These are phyloP conservation scores for Hemichromis elongatus DNA, from an alignment of 2,113 vertebrate species.

Conservation along the genomic window DNA sequence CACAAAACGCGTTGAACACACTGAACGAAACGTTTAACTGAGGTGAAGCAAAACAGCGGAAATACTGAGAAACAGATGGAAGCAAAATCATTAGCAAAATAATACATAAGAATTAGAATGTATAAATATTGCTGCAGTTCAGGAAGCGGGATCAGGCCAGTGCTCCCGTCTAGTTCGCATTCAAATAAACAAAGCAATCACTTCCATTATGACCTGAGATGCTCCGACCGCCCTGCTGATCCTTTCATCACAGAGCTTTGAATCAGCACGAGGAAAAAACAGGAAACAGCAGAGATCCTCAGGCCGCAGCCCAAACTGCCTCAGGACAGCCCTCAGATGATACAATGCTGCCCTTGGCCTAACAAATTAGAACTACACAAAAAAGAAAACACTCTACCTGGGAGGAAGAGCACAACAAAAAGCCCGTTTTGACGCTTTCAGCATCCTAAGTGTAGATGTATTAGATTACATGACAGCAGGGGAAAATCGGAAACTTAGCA, in stretches of 20 bases:
- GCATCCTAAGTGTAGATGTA: background rate
- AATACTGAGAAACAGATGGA: background rate
- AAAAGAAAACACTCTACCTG: background rate
- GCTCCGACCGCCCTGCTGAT: background rate
- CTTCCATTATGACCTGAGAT: background rate
- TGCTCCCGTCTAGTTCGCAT: background rate
- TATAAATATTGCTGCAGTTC: background rate
- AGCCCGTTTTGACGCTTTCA: background rate
- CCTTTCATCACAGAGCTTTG: background rate
- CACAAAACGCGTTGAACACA: background rate
- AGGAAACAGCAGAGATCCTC: conserved; percentile 22
- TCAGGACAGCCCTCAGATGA: conserved; percentile 49
- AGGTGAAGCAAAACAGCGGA: background rate
- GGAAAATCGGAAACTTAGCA: conserved; percentile 4
- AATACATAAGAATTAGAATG: background rate
- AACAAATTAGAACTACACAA: conserved; percentile 35
- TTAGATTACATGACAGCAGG: background rate
- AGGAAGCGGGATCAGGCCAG: too few relatives aligned
- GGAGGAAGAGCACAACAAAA: conserved; percentile 13
- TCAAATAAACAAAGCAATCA: background rate
- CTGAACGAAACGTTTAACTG: background rate
- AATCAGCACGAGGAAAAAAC: background rate
- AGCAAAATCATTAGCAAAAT: background rate
- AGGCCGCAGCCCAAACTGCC: conserved; percentile 26
- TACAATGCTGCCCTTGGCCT: conserved; percentile 24